Percentiles rank a stretch among this genome's conserved stretches.
Conservation (phyloP, 35 echinoderm and acorn worm genomes). For the Eucidaris tribuloides region DNA sequence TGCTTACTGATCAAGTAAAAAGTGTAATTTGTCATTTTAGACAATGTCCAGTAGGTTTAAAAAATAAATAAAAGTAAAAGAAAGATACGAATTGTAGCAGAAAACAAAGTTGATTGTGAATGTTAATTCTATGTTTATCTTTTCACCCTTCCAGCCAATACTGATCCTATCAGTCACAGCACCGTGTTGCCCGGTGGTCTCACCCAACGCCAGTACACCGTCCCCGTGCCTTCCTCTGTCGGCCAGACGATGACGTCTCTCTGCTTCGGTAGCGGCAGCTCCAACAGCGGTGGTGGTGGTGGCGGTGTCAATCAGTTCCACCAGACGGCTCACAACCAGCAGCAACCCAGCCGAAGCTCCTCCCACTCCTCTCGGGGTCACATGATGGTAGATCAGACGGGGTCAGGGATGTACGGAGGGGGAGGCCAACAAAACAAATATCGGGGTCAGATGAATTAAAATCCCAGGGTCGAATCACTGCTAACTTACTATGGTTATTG, state of each 20-base stretch:
- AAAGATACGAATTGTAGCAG: not conserved
- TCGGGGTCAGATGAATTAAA: not conserved
- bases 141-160: conserved; percentile 69
- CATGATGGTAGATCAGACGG: conserved; percentile 26
- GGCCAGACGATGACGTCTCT: conserved; percentile 47
- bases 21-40: no score
- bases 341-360: not conserved
- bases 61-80: not conserved
- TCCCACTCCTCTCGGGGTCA: not conserved
- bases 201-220: conserved; percentile 78
- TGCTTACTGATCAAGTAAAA: no score
- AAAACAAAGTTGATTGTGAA: not conserved
- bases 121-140: no score
- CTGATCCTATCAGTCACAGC: conserved; percentile 88
- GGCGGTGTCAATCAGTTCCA: not conserved
- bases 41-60: not conserved
- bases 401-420: not conserved
- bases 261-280: conserved; percentile 37
- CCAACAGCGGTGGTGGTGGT: no score
- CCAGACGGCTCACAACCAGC: not conserved
- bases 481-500: no score
- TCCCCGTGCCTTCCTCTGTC: conserved; percentile 58
- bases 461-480: no score
- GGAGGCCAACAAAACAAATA: conserved; percentile 1
- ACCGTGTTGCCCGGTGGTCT: conserved; percentile 83